Percentiles rank a stretch among this genome's conserved stretches.
Conservation (phyloP, 2,888 invertebrate genomes). For the Drosophila picticornis region DNA sequence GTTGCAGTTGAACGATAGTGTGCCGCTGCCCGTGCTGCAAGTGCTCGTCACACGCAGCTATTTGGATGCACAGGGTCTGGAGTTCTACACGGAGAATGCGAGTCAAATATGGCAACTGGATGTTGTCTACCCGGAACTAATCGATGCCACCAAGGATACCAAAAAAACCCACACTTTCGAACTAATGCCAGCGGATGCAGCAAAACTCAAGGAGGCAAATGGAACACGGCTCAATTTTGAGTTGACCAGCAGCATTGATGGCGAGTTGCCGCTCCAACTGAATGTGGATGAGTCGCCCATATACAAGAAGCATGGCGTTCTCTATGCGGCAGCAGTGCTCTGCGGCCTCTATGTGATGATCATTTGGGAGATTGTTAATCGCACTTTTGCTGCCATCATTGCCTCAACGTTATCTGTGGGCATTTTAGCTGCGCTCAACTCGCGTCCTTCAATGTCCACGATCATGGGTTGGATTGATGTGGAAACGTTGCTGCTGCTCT, state of each 20-base stretch:
- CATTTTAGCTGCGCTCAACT: slow-evolving; percentile 89
- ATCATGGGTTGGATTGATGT: slow-evolving; percentile 92
- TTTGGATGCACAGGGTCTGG: slow-evolving; percentile 66
- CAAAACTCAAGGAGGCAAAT: slow-evolving; percentile 56
- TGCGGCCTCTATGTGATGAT: slow-evolving; percentile 91
- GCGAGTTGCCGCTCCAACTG: slow-evolving; percentile 86
- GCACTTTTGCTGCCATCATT: slow-evolving; percentile 91
- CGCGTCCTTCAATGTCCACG: slow-evolving; percentile 89
- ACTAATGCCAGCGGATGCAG: slow-evolving; percentile 62
- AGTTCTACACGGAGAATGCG: slow-evolving; percentile 69
- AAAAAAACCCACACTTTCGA: slow-evolving; percentile 84
- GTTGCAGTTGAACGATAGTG: slow-evolving; percentile 55
- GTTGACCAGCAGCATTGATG: slow-evolving; percentile 78
- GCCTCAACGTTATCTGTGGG: slow-evolving; percentile 90
- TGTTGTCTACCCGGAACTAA: slow-evolving; percentile 79
- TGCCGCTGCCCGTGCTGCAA: slow-evolving; percentile 68
- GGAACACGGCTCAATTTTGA: slow-evolving; percentile 75
- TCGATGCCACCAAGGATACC: slow-evolving; percentile 85
- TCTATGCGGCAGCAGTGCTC: slow-evolving; percentile 90
- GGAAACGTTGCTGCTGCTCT: slow-evolving; percentile 89
- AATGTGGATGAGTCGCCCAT: slow-evolving; percentile 89
- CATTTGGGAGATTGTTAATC: slow-evolving; percentile 90
- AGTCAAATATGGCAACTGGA: slow-evolving; percentile 80
- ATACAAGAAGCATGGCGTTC: slow-evolving; percentile 89
- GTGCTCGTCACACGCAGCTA: slow-evolving; percentile 76